Base-by-base conservation (phyloP, 2,888 invertebrate species). In the Nomada flava region DNA sequence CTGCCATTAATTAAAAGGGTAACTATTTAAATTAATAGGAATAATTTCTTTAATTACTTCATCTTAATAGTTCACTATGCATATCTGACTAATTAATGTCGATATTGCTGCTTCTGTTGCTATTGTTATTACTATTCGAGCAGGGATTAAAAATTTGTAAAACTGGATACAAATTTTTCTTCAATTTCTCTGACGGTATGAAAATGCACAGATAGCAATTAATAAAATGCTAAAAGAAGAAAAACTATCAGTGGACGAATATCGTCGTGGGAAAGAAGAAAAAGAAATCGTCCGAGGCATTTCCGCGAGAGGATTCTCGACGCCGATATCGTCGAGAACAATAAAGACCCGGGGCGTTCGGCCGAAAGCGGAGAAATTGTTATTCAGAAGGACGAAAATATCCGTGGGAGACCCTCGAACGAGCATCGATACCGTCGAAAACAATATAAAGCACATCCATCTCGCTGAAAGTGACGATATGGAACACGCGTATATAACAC, bases 341-440 rank as follows among this genome's bases (percentile, higher is more conserved):
- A 50, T 44, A 52, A 69, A 69, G 63, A n/a, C 47, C 15, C n/a
- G 1, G 13, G 36, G 55, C 23, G 53, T 26, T 44, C 44, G 23
- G 18, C 7, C 23, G 36, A 15, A 53, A 44, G n/a, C 18, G 36
- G 13, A 52, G 53, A 62, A 70, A 79, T 79, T 79, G 70, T 67
- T 79, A 79, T 79, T 76, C 65, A 70, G 42, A 36, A 42, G 36
- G 65, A 42, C 76, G 70, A 79, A 76, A 62, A 67, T 76, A 60
- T 71, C 65, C 47, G 42, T 65, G 47, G 42, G 76, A 65, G 70
- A 47, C 15, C n/a, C 47, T 53, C 50, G 47, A 60, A 53, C 65
- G 64, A 69, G 26, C 64, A 42, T 55, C 76, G 79, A 72, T 67
- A 67, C 13, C 71, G 62, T 78, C 67, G 65, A 79, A 67, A 79